These are phyloP conservation scores for Eurystomus glaucurus DNA, from an alignment of 2,797 vertebrate species.

Conservation along the genomic window DNA sequence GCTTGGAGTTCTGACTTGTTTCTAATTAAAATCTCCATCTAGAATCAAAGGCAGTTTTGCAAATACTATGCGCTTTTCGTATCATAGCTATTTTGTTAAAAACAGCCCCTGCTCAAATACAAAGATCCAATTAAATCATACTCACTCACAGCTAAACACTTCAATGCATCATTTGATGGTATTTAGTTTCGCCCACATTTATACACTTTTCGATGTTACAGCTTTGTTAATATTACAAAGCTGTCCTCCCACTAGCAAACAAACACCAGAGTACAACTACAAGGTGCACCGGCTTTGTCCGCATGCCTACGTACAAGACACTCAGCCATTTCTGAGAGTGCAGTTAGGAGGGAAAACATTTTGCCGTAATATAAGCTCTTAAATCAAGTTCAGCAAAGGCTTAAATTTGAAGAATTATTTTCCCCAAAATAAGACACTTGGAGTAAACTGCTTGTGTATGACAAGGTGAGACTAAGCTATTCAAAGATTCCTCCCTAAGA, in stretches of 20 bases:
- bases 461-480: neutral
- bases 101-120: neutral
- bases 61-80: neutral
- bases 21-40: neutral
- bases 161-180: neutral
- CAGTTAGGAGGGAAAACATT: neutral
- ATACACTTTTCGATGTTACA: neutral
- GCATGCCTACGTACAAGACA: fast-evolving
- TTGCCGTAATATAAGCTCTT: neutral
- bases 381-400: neutral
- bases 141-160: neutral
- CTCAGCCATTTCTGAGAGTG: neutral
- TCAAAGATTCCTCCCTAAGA: neutral
- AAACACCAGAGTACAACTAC: neutral
- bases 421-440: neutral
- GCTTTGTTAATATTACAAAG: neutral
- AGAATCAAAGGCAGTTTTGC: neutral
- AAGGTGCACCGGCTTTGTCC: neutral
- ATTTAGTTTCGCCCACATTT: neutral
- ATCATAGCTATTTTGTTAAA: neutral
- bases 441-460: neutral
- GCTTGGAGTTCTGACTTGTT: neutral
- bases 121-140: neutral
- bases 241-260: neutral
- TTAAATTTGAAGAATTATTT: neutral